Evolutionary conservation across 2,113 vertebrate species (phyloP).

Genomic region (Dasyprocta punctata): DNA sequence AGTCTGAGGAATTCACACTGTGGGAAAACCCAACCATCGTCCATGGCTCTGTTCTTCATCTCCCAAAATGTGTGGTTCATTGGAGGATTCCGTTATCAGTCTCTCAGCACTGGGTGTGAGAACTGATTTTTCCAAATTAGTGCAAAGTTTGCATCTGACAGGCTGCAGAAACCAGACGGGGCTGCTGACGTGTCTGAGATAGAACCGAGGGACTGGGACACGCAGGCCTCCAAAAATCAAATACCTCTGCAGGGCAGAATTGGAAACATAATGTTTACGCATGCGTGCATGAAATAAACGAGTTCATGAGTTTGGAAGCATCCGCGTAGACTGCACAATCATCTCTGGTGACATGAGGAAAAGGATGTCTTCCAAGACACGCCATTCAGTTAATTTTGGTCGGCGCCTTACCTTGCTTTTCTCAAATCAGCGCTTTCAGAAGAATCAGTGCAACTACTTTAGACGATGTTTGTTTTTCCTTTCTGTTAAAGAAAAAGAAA

Average conservation of each 20-base stretch:
- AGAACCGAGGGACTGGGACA: background rate
- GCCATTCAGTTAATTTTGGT: conserved; percentile 29
- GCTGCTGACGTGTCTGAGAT: conserved; percentile 32
- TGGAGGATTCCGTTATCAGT: conserved; percentile 82
- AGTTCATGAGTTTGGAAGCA: background rate
- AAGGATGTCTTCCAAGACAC: too few species aligned
- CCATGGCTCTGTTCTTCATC: conserved; percentile 76
- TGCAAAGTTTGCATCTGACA: conserved; percentile 79
- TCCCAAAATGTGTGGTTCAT: conserved; percentile 78
- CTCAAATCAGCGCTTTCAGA: background rate
- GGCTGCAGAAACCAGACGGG: conserved; percentile 77
- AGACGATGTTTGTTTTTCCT: conserved; percentile 3
- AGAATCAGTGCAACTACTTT: background rate
- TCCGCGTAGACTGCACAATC: background rate
- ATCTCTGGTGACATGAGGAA: background rate
- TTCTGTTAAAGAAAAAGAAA: background rate
- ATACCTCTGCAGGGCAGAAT: conserved; percentile 51
- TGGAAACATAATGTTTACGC: conserved; percentile 62
- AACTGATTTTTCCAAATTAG: conserved; percentile 85
- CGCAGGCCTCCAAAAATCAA: conserved; percentile 47
- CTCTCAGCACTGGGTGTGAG: conserved; percentile 85
- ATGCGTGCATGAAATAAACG: conserved; percentile 10
- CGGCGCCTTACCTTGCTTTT: background rate
- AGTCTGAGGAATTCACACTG: conserved; percentile 83
- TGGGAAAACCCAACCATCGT: conserved; percentile 82